phyloP scores from a whole-genome alignment of 2,797 vertebrate species.

The Tauraco hartlaubi region DNA sequence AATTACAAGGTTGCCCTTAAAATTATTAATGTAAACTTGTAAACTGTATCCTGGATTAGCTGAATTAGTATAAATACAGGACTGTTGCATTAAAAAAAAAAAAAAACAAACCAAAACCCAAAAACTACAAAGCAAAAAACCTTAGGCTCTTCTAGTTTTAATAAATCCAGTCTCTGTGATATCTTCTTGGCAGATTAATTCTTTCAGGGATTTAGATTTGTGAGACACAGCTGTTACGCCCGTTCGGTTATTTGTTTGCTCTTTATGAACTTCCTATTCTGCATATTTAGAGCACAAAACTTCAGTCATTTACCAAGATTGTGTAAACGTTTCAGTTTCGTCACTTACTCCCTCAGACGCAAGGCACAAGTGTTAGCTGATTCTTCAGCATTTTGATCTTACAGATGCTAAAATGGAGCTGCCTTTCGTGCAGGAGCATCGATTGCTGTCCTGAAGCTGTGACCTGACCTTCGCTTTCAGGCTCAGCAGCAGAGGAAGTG shows the following conservation, averaged over 20 bases:
- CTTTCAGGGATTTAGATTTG: neutral
- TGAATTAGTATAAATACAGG: neutral
- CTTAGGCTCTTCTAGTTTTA: neutral
- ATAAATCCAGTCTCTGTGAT: neutral
- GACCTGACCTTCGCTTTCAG: slow-evolving; percentile 40
- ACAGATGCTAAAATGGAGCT: slow-evolving; percentile 3
- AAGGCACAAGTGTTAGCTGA: neutral
- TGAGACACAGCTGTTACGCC: neutral
- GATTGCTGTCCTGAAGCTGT: neutral
- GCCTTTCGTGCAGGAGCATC: neutral
- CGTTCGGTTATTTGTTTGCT: neutral
- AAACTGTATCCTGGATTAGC: neutral
- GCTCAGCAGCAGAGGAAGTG: neutral
- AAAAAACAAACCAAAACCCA: too few relatives aligned
- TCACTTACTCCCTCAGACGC: neutral
- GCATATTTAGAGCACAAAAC: neutral
- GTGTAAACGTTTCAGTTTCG: neutral
- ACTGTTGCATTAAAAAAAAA: neutral
- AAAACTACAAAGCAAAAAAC: neutral
- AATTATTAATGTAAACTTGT: neutral
- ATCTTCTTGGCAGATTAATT: neutral
- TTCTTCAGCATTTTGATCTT: neutral
- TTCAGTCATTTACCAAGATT: neutral
- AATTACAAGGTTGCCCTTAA: neutral
- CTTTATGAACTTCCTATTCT: neutral